Conservation (phyloP, 2,113 vertebrate genomes). For the Geococcyx californianus region DNA sequence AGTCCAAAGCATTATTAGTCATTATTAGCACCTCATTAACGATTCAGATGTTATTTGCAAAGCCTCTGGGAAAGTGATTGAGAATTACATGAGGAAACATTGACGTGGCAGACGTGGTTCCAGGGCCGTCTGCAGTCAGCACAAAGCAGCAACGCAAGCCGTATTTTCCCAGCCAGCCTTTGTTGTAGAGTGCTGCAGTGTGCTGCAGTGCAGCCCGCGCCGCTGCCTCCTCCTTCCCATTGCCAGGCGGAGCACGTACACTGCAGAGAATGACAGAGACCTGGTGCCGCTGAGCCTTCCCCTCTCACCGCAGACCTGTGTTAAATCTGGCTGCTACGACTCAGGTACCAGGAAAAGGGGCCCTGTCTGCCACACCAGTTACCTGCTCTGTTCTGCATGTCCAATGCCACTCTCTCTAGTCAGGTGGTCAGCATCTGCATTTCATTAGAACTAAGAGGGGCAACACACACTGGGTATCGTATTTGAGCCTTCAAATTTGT, state of each 20-base stretch:
- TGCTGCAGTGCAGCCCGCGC: conserved; percentile 84
- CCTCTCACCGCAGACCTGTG: background rate
- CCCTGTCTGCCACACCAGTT: background rate
- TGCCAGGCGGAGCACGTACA: conserved; percentile 81
- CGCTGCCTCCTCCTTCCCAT: conserved; percentile 71
- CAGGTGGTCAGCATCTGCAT: background rate
- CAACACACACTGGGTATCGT: fast-evolving
- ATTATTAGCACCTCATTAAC: background rate
- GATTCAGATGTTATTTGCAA: background rate
- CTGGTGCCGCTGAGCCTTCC: conserved; percentile 15
- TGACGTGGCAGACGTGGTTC: fast-evolving
- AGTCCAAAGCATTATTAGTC: background rate
- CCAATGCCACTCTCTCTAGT: background rate
- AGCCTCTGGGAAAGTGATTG: background rate
- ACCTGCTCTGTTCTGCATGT: fast-evolving
- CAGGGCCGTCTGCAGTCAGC: background rate
- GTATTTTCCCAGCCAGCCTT: conserved; percentile 66
- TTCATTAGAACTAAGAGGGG: background rate
- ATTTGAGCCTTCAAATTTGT: background rate
- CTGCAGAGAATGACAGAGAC: conserved; percentile 77
- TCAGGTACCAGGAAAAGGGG: background rate
- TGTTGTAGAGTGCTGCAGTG: conserved; percentile 85
- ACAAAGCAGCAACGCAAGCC: background rate
- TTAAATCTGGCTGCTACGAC: background rate
- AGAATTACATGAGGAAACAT: fast-evolving